A percentile compares a stretch with the other conserved stretches of the same genome.
These are phyloP conservation scores for Montipora cactus DNA, from an alignment of 64 coral and sea anemone genomes.

Conservation along the genomic window DNA sequence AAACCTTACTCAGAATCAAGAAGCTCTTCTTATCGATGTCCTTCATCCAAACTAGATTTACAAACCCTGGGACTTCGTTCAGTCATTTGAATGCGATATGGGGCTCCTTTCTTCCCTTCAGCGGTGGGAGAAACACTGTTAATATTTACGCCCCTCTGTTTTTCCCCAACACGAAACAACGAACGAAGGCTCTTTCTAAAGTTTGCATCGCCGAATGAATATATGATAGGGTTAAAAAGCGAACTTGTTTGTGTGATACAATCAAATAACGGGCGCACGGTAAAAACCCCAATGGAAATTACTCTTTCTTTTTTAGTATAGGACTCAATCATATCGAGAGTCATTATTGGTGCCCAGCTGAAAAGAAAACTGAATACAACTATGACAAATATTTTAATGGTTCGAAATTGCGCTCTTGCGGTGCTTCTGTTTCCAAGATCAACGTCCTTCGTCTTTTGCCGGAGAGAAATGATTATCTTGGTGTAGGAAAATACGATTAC, in stretches of 20 bases:
- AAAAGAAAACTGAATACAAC: conserved; percentile 42
- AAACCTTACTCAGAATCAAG: background rate
- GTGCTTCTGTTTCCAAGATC: background rate
- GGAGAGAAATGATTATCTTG: conserved; percentile 14
- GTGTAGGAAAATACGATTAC: conserved; percentile 27
- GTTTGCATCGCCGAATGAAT: conserved; percentile 47
- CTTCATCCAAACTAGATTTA: background rate
- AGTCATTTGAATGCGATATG: background rate
- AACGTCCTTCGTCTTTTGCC: background rate
- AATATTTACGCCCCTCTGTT: background rate
- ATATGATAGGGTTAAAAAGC: conserved; percentile 39
- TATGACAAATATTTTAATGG: background rate
- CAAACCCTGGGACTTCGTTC: background rate
- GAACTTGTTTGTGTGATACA: conserved; percentile 50
- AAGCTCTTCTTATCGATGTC: background rate
- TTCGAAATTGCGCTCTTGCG: conserved; percentile 13
- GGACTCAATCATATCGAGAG: conserved; percentile 17
- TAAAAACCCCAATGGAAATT: background rate
- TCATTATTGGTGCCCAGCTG: conserved; percentile 63
- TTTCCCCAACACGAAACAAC: background rate
- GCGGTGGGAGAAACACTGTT: background rate
- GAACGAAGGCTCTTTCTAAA: conserved; percentile 9
- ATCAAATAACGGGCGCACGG: background rate
- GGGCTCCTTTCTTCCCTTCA: background rate
- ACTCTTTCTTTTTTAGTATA: background rate